Base-by-base conservation (phyloP, 2,888 invertebrate species). In the Harpalus rubripes region DNA sequence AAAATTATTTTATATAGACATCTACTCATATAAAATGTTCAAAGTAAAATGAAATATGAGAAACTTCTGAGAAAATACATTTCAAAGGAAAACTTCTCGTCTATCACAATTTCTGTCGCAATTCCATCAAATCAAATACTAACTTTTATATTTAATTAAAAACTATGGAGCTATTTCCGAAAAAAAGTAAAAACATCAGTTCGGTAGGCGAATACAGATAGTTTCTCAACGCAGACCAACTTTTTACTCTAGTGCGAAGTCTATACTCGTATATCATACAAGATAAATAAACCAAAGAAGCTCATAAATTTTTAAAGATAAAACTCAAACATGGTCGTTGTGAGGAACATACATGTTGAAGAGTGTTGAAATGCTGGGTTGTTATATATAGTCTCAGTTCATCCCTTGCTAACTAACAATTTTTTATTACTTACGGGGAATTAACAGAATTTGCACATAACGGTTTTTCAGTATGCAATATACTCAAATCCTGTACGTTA, bases 281-380 rank as follows among this genome's bases (percentile, higher is more conserved):
- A 80, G 80, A 61, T 80, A 80, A 80, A 80, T 80, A 80, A 80
- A 63, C 61, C 41, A 80, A 41, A 15, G 39, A 80, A 80, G 39
- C 61, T 61, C 80, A 80, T 80, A 80, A 58, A 80, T 80, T 80
- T 80, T 80, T 80, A 80, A 80, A 61, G 80, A 80, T 80, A 32
- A 80, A 80, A 80, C 61, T 80, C 80, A 80, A 80, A 80, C 80
- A 80, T 41, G 68, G 10, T 16, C 41, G 41, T 41, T 26, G 10
- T 7, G 41, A 68, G 68, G 41, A 68, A 41, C n/a, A 39, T 16
- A 41, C 41, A 68, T 7, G 68, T 16, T 39, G 68, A 32, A 32
- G 32, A 32, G 32, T 32, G 32, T 6, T 32, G 32, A 32, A 32
- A 5, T 32, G 32, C 5, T 5, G 6, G 6, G 32, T 32, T 32